Conservation (phyloP, 2,113 vertebrate genomes). For the Pelusios castaneus region DNA sequence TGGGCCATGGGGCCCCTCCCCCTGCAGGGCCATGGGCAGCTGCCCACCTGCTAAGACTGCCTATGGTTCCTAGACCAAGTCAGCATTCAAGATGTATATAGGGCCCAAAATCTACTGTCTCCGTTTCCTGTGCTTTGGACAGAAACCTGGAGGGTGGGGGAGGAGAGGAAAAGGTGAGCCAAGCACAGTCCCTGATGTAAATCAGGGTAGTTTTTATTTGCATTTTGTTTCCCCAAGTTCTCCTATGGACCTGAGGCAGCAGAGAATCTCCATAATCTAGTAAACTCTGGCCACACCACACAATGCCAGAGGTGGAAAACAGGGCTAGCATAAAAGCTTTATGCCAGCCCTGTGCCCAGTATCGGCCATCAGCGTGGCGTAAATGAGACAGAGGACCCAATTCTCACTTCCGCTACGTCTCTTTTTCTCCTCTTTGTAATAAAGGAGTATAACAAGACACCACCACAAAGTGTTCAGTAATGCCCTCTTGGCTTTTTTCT, state of each 20-base stretch:
- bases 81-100: neutral
- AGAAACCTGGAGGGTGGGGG: neutral
- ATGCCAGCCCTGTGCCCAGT: neutral
- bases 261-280: neutral
- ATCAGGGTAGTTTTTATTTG: neutral
- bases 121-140: neutral
- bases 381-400: neutral
- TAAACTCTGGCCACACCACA: accelerated
- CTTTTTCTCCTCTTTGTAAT: neutral
- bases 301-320: neutral
- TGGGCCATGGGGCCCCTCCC: too few relatives aligned
- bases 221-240: neutral
- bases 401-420: neutral
- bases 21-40: too few relatives aligned
- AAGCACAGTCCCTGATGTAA: neutral
- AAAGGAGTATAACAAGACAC: neutral
- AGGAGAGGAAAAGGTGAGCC: neutral
- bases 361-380: neutral
- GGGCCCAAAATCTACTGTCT: neutral
- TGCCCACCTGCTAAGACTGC: too few relatives aligned
- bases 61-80: too few relatives aligned
- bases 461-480: neutral
- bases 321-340: neutral
- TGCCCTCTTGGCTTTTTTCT: neutral
- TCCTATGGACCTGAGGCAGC: neutral